A percentile compares a stretch with the other conserved stretches of the same genome.
Conservation (phyloP, 2,113 vertebrate genomes). For the Marmota monax region DNA sequence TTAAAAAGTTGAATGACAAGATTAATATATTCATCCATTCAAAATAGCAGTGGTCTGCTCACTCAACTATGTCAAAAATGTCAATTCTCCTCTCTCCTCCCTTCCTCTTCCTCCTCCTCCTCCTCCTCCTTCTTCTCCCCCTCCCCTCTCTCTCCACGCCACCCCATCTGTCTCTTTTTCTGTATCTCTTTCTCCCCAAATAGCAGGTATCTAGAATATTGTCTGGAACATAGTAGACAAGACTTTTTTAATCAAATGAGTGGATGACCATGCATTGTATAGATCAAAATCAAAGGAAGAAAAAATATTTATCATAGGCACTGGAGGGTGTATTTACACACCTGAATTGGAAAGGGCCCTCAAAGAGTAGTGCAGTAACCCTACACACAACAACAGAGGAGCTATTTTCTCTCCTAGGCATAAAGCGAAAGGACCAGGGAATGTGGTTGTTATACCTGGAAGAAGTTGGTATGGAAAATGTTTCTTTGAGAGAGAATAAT, state of each 20-base stretch:
- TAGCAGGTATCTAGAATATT: not conserved
- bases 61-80: not conserved
- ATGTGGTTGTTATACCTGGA: not conserved
- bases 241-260: not conserved
- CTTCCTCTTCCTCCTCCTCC: too few relatives aligned
- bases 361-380: not conserved
- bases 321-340: not conserved
- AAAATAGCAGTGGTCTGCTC: not conserved
- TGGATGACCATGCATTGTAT: not conserved
- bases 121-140: too few relatives aligned
- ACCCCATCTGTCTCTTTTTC: not conserved
- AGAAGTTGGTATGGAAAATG: not conserved
- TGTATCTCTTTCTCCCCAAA: not conserved
- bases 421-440: not conserved
- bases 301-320: not conserved
- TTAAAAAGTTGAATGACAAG: not conserved
- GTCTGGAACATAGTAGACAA: not conserved
- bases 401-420: not conserved
- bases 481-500: not conserved
- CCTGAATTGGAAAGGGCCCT: not conserved
- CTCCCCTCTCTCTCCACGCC: not conserved
- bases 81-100: too few relatives aligned
- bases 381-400: not conserved
- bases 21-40: not conserved
- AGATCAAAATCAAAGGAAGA: not conserved